Conservation (phyloP, 2,888 invertebrate species). For the Amblyjoppa proteus region DNA sequence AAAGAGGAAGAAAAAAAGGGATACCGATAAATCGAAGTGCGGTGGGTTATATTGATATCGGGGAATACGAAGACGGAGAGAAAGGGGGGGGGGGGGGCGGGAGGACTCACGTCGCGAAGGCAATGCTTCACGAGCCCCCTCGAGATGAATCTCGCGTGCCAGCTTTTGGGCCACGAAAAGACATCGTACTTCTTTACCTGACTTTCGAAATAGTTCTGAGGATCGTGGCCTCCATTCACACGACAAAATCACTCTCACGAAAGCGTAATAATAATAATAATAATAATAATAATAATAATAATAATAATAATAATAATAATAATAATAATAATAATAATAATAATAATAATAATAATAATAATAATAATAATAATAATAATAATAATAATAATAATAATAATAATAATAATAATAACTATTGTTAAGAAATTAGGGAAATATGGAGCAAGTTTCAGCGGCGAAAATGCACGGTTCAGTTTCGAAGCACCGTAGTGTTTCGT, state of each 20-base stretch:
- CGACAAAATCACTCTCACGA: not conserved
- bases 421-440: too few relatives aligned
- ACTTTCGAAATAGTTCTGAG: not conserved
- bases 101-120: not conserved
- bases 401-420: too few relatives aligned
- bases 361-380: too few relatives aligned
- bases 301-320: too few relatives aligned
- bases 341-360: too few relatives aligned
- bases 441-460: not conserved
- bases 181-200: not conserved
- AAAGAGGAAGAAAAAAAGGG: conserved; percentile 23
- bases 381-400: too few relatives aligned
- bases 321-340: too few relatives aligned
- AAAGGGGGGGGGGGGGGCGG: conserved; percentile 1
- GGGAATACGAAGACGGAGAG: conserved; percentile 53
- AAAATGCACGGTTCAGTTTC: not conserved
- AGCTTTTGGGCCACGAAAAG: conserved; percentile 15
- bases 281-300: too few relatives aligned
- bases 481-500: not conserved
- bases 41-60: conserved; percentile 59
- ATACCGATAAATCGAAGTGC: conserved; percentile 36
- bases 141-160: conserved; percentile 32
- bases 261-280: not conserved
- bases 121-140: conserved; percentile 11
- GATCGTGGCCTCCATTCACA: not conserved